Evolutionary conservation across 2,888 invertebrate genomes (phyloP).

Genomic region (Macrosiphum euphorbiae): DNA sequence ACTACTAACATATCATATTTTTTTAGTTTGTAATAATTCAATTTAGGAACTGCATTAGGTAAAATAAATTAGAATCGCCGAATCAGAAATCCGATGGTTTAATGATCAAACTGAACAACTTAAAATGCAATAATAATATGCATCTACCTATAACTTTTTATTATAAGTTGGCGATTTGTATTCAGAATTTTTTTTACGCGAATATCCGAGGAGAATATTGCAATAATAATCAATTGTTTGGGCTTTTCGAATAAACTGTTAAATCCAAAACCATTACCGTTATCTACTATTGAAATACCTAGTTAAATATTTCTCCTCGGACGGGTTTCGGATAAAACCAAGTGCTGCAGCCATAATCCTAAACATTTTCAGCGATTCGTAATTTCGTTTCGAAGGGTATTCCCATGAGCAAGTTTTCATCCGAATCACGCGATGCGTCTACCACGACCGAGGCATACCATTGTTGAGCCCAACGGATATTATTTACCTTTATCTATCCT

Average conservation of each 20-base stretch:
- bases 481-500: constrained; percentile 54
- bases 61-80: neutral
- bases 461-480: constrained; percentile 46
- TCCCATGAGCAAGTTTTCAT: constrained; percentile 50
- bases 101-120: too few species aligned
- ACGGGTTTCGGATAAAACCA: constrained; percentile 36
- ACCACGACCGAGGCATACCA: constrained; percentile 22
- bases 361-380: constrained; percentile 46
- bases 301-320: constrained; percentile 51
- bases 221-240: constrained; percentile 37
- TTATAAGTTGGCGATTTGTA: neutral
- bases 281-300: constrained; percentile 39
- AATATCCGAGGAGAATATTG: neutral
- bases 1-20: neutral
- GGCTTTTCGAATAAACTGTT: constrained; percentile 23
- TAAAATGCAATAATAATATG: too few species aligned
- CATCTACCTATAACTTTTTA: neutral
- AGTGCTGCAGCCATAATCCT: constrained; percentile 7
- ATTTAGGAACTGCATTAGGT: neutral
- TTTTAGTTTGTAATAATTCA: neutral
- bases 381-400: constrained; percentile 54
- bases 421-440: constrained; percentile 29
- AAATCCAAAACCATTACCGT: constrained; percentile 19
- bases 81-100: neutral
- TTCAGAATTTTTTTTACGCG: neutral